Evolutionary conservation across 2,888 invertebrate genomes (phyloP).

Genomic region (Mimachlamys varia): DNA sequence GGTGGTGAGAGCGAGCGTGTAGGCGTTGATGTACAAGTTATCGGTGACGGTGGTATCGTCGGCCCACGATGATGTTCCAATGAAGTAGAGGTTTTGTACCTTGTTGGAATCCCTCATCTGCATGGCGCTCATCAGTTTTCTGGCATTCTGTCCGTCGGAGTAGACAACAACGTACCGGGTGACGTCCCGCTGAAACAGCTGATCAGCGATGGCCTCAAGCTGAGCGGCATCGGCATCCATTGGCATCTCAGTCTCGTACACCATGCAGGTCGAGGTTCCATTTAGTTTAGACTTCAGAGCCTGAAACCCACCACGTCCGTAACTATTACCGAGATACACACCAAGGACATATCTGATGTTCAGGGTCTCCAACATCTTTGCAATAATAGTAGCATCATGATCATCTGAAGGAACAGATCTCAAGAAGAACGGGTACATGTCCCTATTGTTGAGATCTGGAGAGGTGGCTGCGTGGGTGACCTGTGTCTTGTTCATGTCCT

Average conservation of each 20-base stretch:
- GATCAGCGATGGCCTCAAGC: conserved; percentile 40
- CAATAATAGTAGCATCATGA: conserved; percentile 69
- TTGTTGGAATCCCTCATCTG: conserved; percentile 30
- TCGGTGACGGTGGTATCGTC: conserved; percentile 50
- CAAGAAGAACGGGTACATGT: conserved; percentile 65
- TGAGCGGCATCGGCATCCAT: conserved; percentile 36
- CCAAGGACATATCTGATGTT: conserved; percentile 61
- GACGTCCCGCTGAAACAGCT: conserved; percentile 43
- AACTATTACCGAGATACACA: conserved; percentile 59
- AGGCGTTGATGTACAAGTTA: conserved; percentile 46
- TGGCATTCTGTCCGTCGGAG: conserved; percentile 50
- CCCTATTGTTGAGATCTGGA: conserved; percentile 56
- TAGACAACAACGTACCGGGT: conserved; percentile 61
- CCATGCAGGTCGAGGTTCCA: conserved; percentile 64
- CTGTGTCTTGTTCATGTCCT: conserved; percentile 84
- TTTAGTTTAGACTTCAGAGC: conserved; percentile 54
- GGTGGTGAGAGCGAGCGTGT: conserved; percentile 51
- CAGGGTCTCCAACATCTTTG: conserved; percentile 52
- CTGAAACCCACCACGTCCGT: conserved; percentile 54
- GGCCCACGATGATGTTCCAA: conserved; percentile 71
- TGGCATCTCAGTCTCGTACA: conserved; percentile 52
- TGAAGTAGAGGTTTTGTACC: conserved; percentile 59
- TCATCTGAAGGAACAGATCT: conserved; percentile 69
- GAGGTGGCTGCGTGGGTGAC: conserved; percentile 73
- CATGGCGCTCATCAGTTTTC: conserved; percentile 49